Conservation (phyloP, 2,113 vertebrate species). For the Amazona vittata region DNA sequence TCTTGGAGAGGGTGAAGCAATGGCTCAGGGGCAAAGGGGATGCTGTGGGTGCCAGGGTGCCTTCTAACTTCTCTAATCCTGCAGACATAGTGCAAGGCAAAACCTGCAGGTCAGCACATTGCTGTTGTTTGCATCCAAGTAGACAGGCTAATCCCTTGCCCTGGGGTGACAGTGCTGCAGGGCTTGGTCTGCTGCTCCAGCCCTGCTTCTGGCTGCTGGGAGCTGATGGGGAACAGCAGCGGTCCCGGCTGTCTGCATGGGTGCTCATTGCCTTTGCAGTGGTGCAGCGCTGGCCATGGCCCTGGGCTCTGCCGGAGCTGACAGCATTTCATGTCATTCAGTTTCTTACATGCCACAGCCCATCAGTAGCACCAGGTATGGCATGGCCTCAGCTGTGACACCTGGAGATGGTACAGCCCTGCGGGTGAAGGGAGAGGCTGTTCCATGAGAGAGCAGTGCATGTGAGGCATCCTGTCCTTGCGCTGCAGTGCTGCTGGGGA, state of each 20-base stretch:
- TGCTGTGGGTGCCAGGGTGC: too few relatives aligned
- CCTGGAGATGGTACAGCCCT: background rate
- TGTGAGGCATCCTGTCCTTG: background rate
- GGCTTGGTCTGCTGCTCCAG: background rate
- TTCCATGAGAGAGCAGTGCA: fast-evolving
- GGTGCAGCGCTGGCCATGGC: background rate
- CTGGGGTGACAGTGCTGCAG: background rate
- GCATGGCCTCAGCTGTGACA: background rate
- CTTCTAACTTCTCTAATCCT: background rate
- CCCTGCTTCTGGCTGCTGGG: background rate
- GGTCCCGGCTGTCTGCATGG: background rate
- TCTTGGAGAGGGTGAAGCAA: background rate
- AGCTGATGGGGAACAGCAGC: background rate
- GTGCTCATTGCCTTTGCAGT: background rate
- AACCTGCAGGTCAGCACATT: background rate
- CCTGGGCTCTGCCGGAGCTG: slow-evolving; percentile 1
- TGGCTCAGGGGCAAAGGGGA: background rate
- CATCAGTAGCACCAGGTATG: background rate
- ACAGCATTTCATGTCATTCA: background rate
- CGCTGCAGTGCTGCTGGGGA: background rate
- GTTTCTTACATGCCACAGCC: background rate
- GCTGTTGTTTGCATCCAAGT: background rate
- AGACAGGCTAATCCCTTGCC: fast-evolving
- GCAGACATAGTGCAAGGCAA: fast-evolving
- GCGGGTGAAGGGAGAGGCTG: background rate